phyloP scores from a whole-genome alignment of 1,140 invertebrate genomes.

The Diorhabda elongata region DNA sequence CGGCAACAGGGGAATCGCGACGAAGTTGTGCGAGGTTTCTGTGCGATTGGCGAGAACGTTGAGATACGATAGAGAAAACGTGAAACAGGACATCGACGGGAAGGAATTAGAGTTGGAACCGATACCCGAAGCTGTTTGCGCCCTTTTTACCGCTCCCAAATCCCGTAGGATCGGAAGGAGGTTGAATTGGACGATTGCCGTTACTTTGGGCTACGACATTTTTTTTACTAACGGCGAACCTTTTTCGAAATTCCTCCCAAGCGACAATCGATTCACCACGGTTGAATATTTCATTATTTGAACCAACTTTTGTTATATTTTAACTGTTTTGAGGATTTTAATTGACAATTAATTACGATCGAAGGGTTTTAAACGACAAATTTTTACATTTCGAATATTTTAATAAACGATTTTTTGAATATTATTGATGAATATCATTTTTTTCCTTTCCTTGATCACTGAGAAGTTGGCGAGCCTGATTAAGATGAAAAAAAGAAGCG shows the following conservation, averaged over 20 bases:
- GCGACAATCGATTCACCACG: too few relatives aligned
- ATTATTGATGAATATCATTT: too few relatives aligned
- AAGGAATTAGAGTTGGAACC: constrained; percentile 48
- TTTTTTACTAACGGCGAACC: constrained; percentile 54
- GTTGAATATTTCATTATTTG: too few relatives aligned
- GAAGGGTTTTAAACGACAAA: too few relatives aligned
- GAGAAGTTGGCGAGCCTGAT: too few relatives aligned
- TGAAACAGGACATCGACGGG: constrained; percentile 43
- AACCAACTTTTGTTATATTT: too few relatives aligned
- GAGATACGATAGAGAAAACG: constrained; percentile 48
- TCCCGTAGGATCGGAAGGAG: constrained; percentile 55
- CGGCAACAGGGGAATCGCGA: constrained; percentile 52
- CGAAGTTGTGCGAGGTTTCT: constrained; percentile 50
- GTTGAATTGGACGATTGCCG: constrained; percentile 52
- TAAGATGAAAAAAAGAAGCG: too few relatives aligned
- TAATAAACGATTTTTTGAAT: too few relatives aligned
- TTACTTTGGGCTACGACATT: constrained; percentile 49
- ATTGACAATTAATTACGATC: too few relatives aligned
- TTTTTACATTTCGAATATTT: too few relatives aligned
- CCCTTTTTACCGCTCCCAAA: constrained; percentile 55
- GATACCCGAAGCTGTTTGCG: constrained; percentile 54
- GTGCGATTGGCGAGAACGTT: constrained; percentile 53
- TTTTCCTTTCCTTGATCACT: too few relatives aligned
- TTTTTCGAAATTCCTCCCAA: constrained; percentile 30
- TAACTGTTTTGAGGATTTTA: too few relatives aligned